These are phyloP conservation scores for Gallinago jamesoni DNA, from an alignment of 2,113 vertebrate genomes.

Conservation along the genomic window DNA sequence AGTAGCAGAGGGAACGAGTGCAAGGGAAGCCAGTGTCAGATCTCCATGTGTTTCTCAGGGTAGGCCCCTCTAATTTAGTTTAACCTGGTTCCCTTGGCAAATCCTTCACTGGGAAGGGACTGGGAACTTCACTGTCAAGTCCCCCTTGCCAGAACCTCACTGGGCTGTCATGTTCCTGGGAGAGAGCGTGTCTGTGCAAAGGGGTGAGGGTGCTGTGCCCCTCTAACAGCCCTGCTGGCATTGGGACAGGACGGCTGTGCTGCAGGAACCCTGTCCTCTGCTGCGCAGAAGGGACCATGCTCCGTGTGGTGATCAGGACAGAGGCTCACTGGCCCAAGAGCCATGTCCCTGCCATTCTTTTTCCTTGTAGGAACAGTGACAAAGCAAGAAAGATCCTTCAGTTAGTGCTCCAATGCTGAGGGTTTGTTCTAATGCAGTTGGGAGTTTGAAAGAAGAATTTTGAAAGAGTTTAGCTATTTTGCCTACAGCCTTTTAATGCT, in stretches of 20 bases:
- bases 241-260: background rate
- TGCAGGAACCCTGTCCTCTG: background rate
- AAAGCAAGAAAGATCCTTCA: background rate
- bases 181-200: background rate
- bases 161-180: background rate
- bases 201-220: fast-evolving
- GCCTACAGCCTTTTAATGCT: background rate
- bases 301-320: fast-evolving
- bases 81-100: background rate
- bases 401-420: background rate
- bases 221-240: background rate
- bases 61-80: background rate
- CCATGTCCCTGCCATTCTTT: background rate
- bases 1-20: background rate
- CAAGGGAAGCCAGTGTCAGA: background rate
- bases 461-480: background rate
- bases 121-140: background rate
- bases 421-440: background rate
- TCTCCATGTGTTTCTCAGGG: no score
- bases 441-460: background rate
- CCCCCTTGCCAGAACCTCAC: no score
- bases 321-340: fast-evolving
- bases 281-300: fast-evolving
- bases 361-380: background rate
- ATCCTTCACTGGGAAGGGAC: background rate